A percentile compares a stretch with the other conserved stretches of the same genome.
These are phyloP conservation scores for Thunnus maccoyii DNA, from an alignment of 2,113 vertebrate species.

Conservation along the genomic window DNA sequence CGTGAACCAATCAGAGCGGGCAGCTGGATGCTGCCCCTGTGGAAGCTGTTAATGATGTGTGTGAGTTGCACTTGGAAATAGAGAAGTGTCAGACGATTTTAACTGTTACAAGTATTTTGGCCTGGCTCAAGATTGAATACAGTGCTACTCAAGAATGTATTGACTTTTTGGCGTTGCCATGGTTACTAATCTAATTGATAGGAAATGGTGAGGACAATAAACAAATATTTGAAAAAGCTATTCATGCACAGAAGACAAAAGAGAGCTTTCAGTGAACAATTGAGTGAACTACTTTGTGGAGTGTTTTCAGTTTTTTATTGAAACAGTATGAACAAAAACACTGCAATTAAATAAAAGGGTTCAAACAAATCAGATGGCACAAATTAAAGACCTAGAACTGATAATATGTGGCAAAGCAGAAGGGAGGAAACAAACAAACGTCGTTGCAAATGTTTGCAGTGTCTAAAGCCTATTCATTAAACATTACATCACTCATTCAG, in stretches of 20 bases:
- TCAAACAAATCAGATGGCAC: constrained; percentile 70
- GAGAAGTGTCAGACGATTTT: constrained; percentile 62
- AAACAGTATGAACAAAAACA: constrained; percentile 83
- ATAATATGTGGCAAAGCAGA: constrained; percentile 67
- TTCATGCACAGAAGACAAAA: constrained; percentile 15
- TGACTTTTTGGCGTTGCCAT: constrained; percentile 11
- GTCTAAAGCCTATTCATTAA: constrained; percentile 80
- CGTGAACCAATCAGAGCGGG: constrained; percentile 70
- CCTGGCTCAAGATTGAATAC: not conserved
- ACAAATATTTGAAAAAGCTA: not conserved
- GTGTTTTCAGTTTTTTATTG: constrained; percentile 80
- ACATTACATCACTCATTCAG: constrained; percentile 78
- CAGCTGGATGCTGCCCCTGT: constrained; percentile 37
- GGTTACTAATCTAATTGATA: constrained; percentile 37
- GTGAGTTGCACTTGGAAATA: constrained; percentile 45
- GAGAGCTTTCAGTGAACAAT: constrained; percentile 2
- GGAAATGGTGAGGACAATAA: not conserved
- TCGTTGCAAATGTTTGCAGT: constrained; percentile 83
- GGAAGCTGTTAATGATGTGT: constrained; percentile 39
- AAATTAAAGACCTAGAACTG: constrained; percentile 74
- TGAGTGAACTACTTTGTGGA: not conserved
- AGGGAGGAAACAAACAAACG: constrained; percentile 51
- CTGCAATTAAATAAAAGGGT: constrained; percentile 83
- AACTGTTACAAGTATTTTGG: constrained; percentile 38
- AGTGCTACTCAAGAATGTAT: constrained; percentile 30